Evolutionary conservation across 2,888 invertebrate genomes (phyloP).

Genomic region (Argyresthia albistria): DNA sequence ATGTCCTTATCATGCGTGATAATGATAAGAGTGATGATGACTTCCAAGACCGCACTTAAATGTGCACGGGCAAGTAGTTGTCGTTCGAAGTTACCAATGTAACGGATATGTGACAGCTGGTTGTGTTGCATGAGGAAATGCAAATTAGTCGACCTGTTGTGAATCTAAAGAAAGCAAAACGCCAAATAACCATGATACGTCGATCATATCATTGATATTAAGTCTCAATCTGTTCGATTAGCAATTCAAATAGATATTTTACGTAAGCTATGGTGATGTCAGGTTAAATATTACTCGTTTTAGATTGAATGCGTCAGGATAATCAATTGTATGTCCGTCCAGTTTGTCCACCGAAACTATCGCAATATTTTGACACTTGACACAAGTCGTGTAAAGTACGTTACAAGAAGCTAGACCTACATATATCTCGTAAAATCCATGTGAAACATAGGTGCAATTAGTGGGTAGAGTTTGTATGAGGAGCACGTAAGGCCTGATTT

Average conservation of each 20-base stretch:
- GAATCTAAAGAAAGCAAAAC: no score
- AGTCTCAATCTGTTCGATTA: conserved; percentile 24
- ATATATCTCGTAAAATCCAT: background rate
- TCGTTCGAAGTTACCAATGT: background rate
- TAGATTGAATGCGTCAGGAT: no score
- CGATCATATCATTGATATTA: conserved; percentile 22
- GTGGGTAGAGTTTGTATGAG: conserved; percentile 19
- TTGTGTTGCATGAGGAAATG: background rate
- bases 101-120: background rate
- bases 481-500: conserved; percentile 38
- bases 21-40: background rate
- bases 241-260: conserved; percentile 23
- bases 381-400: background rate
- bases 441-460: background rate
- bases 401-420: background rate
- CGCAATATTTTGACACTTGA: no score
- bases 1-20: background rate
- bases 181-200: conserved; percentile 17
- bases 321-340: no score
- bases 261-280: no score
- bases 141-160: conserved; percentile 8
- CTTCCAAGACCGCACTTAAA: no score
- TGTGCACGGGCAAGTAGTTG: no score
- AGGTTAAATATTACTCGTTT: no score
- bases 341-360: no score